These are phyloP conservation scores for Abscondita cerata DNA, from an alignment of 2,888 invertebrate genomes.

Conservation along the genomic window DNA sequence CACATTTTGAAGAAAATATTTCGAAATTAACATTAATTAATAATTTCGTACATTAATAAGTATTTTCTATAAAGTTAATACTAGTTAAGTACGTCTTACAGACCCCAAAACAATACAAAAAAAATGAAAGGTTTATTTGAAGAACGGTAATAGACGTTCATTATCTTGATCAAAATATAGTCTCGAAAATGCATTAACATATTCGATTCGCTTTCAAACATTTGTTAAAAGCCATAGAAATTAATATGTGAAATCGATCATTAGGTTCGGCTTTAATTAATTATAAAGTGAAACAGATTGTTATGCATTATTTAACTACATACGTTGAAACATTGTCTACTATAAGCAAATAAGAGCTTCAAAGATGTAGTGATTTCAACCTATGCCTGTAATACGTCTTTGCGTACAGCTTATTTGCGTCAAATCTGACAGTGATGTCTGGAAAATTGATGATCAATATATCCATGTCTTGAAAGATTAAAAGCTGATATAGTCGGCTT, in stretches of 20 bases:
- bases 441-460: slow-evolving; percentile 40
- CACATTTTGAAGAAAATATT: no score
- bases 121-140: no score
- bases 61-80: no score
- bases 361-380: slow-evolving; percentile 25
- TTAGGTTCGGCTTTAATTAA: slow-evolving; percentile 6
- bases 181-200: no score
- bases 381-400: slow-evolving; percentile 29
- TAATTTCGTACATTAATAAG: no score
- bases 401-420: slow-evolving; percentile 34
- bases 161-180: no score
- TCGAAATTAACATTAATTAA: no score
- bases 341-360: slow-evolving; percentile 18
- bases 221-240: background rate
- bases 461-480: slow-evolving; percentile 33
- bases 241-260: slow-evolving; percentile 2
- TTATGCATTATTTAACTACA: slow-evolving; percentile 6
- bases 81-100: no score
- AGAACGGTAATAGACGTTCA: no score
- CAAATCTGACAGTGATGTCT: slow-evolving; percentile 39
- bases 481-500: slow-evolving; percentile 21
- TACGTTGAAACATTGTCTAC: slow-evolving; percentile 3
- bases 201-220: no score
- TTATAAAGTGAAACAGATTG: background rate
- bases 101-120: no score